phyloP scores from a whole-genome alignment of 1,140 invertebrate species.

The Sminthurinus signatus region DNA sequence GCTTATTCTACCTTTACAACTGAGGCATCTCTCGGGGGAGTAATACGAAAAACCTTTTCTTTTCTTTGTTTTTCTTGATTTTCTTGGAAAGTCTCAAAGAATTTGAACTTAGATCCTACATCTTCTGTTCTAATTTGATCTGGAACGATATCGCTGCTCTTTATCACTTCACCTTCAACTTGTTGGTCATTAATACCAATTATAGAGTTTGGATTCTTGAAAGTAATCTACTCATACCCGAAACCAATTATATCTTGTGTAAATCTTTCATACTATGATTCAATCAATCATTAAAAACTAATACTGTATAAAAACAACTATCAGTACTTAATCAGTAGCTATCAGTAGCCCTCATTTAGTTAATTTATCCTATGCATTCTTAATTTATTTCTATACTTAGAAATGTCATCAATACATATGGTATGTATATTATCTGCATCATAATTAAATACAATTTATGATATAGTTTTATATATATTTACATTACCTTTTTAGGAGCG shows the following conservation, averaged over 20 bases:
- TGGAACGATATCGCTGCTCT: slow-evolving; percentile 61
- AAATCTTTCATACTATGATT: neutral
- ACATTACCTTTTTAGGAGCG: slow-evolving; percentile 4
- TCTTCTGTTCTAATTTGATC: slow-evolving; percentile 72
- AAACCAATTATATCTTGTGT: neutral
- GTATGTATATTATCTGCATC: neutral
- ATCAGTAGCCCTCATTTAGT: neutral
- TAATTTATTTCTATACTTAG: neutral
- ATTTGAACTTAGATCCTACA: slow-evolving; percentile 76
- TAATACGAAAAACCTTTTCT: slow-evolving; percentile 72
- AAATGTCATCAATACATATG: neutral
- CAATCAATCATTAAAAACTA: neutral
- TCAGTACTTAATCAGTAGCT: neutral
- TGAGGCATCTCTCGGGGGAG: slow-evolving; percentile 70
- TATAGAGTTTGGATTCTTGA: slow-evolving; percentile 8
- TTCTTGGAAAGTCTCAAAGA: slow-evolving; percentile 76
- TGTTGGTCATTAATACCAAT: slow-evolving; percentile 1
- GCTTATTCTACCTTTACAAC: too few relatives aligned
- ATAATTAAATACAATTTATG: neutral
- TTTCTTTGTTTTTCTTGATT: slow-evolving; percentile 52
- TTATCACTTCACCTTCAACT: slow-evolving; percentile 58
- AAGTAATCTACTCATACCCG: neutral
- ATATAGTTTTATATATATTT: neutral
- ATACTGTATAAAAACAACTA: neutral
- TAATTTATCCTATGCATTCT: neutral